Evolutionary conservation across 1,140 invertebrate genomes (phyloP).

Genomic region (Triops longicaudatus): DNA sequence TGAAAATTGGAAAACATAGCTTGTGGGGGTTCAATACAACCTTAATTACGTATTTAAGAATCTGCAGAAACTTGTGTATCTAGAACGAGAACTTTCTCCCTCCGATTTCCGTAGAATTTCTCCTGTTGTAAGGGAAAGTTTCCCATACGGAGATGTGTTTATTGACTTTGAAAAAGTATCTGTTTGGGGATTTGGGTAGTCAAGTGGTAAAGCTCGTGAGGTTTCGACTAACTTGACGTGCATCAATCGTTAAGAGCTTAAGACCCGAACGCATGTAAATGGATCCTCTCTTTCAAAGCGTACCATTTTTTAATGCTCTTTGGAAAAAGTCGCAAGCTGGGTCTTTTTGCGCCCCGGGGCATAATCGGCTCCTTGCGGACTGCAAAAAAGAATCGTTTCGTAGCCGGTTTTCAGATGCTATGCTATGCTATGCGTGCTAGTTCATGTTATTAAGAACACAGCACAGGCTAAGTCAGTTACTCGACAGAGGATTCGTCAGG

Average conservation of each 20-base stretch:
- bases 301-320: not conserved
- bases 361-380: not conserved
- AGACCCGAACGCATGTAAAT: not conserved
- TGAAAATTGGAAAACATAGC: not conserved
- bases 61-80: not conserved
- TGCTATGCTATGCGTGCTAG: constrained; percentile 8
- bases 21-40: not conserved
- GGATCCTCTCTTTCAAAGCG: not conserved
- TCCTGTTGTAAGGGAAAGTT: not conserved
- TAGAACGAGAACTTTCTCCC: not conserved
- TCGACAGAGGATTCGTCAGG: not conserved
- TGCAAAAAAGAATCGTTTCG: not conserved
- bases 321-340: not conserved
- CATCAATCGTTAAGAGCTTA: not conserved
- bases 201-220: not conserved
- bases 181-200: not conserved
- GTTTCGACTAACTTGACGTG: not conserved
- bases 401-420: constrained; percentile 6
- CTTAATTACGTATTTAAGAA: not conserved
- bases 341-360: not conserved
- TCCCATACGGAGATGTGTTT: not conserved
- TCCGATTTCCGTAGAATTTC: not conserved
- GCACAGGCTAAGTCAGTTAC: not conserved
- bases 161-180: not conserved
- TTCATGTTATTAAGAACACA: constrained; percentile 9